phyloP scores from a whole-genome alignment of 2,113 vertebrate genomes.

The Oriolus oriolus region DNA sequence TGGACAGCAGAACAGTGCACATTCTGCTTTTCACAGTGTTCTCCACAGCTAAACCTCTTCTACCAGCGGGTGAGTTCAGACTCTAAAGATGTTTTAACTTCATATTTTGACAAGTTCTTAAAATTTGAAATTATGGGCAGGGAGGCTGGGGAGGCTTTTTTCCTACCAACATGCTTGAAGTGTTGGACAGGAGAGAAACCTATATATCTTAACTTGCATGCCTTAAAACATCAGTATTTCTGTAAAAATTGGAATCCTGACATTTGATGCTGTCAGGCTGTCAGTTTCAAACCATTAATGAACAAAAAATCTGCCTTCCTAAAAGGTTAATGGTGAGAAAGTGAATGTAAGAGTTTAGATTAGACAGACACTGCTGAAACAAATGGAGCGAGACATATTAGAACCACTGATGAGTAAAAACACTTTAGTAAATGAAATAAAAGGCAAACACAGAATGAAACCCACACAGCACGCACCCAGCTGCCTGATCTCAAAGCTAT shows the following conservation, averaged over 20 bases:
- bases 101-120: not conserved
- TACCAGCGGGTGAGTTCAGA: not conserved
- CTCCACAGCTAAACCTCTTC: not conserved
- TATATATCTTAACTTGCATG: not conserved
- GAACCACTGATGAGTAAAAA: conserved; percentile 52
- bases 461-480: not conserved
- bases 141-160: not conserved
- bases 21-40: not conserved
- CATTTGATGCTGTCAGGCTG: not conserved
- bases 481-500: conserved; percentile 11
- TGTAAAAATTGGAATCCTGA: not conserved
- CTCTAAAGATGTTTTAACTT: not conserved
- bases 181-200: not conserved
- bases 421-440: conserved; percentile 31
- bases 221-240: not conserved
- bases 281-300: conserved; percentile 8
- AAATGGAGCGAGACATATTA: conserved; percentile 49
- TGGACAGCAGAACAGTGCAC: not conserved
- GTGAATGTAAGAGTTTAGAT: conserved; percentile 6
- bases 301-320: conserved; percentile 21
- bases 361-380: conserved; percentile 39
- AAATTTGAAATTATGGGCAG: not conserved
- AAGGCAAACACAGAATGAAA: not conserved
- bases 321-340: conserved; percentile 28
- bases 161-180: not conserved